Evolutionary conservation across 2,888 invertebrate species (phyloP), one percentile per base, ranked within the genome.

Genomic region (Ophion slaviceki): DNA sequence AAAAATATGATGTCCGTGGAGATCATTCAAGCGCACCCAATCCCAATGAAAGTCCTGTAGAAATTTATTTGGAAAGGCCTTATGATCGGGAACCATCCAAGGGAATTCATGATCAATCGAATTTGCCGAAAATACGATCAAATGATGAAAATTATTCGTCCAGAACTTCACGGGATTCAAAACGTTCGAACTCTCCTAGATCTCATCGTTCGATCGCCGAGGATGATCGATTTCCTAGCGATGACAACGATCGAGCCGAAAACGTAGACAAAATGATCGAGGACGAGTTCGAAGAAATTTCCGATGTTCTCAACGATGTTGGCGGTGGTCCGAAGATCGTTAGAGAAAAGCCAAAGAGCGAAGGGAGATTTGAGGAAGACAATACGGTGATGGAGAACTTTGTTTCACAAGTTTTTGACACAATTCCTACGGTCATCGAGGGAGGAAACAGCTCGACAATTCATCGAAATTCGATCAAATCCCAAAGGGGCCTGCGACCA

Each of bases 181-280:
- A 74, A 40, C 36, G n/a, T n/a, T 24, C 28, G 36, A 75, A 61
- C 17, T n/a, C 47, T 28, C 57, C 82, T 28, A 79, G 82, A 68
- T 78, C 83, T n/a, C 72, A 84, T 66, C 85, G 87, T 57, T 88
- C 87, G 6, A 70, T 87, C 32, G 72, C 62, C 20, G 84, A 86
- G 20, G 79, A 79, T 7, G 74, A 87, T n/a, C 77, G 74, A 28
- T 75, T 83, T 36, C 62, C 72, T 45, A 61, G 5, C 61, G 28
- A 61, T 11, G 84, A 80, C 53, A 86, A 82, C 71, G 67, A 82
- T 36, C 85, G 76, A 36, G 80, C 71, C 40, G 64, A 61, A 77
- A 80, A 67, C 28, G 88, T 91, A 61, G 90, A 91, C 57, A 85
- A 87, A 70, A 86, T 81, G 70, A 91, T 91, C 76, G 89, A 91